Evolutionary conservation across 1,140 invertebrate genomes (phyloP).

Genomic region (Macrobrachium rosenbergii): DNA sequence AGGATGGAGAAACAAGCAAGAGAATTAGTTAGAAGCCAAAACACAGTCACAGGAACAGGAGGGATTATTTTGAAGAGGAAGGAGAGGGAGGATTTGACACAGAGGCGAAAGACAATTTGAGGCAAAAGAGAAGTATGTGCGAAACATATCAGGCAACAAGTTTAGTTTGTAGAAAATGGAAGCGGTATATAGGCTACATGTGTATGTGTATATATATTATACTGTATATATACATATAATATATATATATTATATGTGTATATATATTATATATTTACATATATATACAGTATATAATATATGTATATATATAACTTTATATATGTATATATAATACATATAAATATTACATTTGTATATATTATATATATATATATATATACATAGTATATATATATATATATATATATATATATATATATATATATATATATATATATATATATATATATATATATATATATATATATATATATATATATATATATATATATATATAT

Average conservation of each 20-base stretch:
- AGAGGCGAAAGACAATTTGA: too few species aligned
- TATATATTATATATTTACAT: not conserved
- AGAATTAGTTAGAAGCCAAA: too few species aligned
- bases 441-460: constrained; percentile 1
- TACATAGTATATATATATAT: not conserved
- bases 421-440: constrained; percentile 1
- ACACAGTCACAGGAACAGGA: too few species aligned
- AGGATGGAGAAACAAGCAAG: too few species aligned
- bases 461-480: not conserved
- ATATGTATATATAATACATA: not conserved
- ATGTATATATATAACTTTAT: not conserved
- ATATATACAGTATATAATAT: not conserved
- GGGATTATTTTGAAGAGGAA: too few species aligned
- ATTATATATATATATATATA: too few species aligned
- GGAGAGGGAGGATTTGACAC: too few species aligned
- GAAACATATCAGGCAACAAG: too few species aligned
- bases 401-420: constrained; percentile 5
- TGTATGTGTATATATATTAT: not conserved
- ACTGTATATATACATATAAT: not conserved
- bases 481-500: not conserved
- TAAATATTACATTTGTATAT: not conserved
- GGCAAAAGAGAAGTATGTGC: too few species aligned
- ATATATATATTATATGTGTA: not conserved
- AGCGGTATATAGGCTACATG: too few species aligned
- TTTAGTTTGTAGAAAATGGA: too few species aligned